phyloP scores from a whole-genome alignment of 53 echinoderm and acorn worm species.

The Henricia sp. region DNA sequence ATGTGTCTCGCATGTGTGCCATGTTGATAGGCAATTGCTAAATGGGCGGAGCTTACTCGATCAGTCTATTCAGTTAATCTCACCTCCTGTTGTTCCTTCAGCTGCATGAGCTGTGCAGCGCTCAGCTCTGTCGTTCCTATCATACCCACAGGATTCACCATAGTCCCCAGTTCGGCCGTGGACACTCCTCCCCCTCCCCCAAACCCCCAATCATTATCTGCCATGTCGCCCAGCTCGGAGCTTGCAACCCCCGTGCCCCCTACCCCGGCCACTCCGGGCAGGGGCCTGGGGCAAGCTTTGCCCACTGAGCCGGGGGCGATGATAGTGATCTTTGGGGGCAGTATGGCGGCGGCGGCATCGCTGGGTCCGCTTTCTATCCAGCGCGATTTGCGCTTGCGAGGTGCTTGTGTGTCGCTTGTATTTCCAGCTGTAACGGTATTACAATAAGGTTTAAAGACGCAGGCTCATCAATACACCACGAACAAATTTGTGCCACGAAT shows the following conservation, averaged over 20 bases:
- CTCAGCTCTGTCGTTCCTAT: slow-evolving; percentile 89
- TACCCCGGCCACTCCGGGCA: slow-evolving; percentile 29
- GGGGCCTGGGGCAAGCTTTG: too few relatives aligned
- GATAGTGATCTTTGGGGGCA: slow-evolving; percentile 56
- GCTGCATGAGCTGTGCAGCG: slow-evolving; percentile 84
- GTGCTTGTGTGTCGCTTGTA: too few relatives aligned
- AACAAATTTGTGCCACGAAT: too few relatives aligned
- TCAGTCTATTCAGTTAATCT: too few relatives aligned
- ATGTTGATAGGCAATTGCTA: too few relatives aligned
- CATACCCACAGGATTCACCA: slow-evolving; percentile 91
- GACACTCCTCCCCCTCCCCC: slow-evolving; percentile 13
- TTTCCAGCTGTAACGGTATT: too few relatives aligned
- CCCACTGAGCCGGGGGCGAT: slow-evolving; percentile 10
- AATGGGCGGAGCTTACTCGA: too few relatives aligned
- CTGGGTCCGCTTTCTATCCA: slow-evolving; percentile 52
- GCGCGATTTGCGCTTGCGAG: slow-evolving; percentile 64
- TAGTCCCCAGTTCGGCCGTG: slow-evolving; percentile 40
- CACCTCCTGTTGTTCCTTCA: slow-evolving; percentile 96
- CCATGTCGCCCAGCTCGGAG: not conserved
- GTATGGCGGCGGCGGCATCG: slow-evolving; percentile 7
- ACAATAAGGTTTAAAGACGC: too few relatives aligned
- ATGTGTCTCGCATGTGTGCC: too few relatives aligned
- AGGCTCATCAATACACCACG: too few relatives aligned
- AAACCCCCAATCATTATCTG: slow-evolving; percentile 38
- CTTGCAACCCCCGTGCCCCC: slow-evolving; percentile 16